A percentile compares a stretch with the other conserved stretches of the same genome.
Conservation (phyloP, 2,888 invertebrate species). For the Papilio demoleus region DNA sequence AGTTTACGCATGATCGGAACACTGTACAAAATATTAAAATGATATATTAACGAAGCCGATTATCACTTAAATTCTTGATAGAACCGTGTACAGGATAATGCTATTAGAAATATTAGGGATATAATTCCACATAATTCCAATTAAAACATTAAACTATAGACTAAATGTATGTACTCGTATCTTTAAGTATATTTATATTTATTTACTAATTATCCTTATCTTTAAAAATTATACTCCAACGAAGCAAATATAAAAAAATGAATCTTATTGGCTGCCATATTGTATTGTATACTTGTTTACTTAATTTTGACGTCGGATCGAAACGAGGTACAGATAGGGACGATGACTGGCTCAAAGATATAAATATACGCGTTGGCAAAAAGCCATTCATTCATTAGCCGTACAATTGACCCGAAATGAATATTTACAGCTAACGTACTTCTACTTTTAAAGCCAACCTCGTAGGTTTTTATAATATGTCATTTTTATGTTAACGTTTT, state of each 20-base stretch:
- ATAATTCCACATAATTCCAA: background rate
- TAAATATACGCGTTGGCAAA: constrained; percentile 11
- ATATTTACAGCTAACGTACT: constrained; percentile 38
- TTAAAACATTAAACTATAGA: background rate
- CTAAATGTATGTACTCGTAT: no score
- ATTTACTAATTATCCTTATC: no score
- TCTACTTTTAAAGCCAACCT: constrained; percentile 30
- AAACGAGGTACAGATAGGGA: background rate
- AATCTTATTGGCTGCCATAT: no score
- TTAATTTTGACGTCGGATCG: background rate
- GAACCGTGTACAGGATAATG: constrained; percentile 10
- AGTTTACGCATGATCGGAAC: no score
- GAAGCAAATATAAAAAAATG: no score
- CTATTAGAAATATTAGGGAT: background rate
- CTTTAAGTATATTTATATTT: no score
- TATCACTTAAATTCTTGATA: no score
- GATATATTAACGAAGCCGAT: no score
- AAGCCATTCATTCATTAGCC: constrained; percentile 36
- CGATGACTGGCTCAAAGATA: constrained; percentile 13
- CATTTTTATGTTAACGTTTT: constrained; percentile 18
- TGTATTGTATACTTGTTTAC: background rate
- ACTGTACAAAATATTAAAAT: no score
- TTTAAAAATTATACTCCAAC: no score
- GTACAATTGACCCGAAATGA: constrained; percentile 28
- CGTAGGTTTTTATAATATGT: constrained; percentile 25